Conservation (phyloP, 2,797 vertebrate species). For the Helarctos malayanus region DNA sequence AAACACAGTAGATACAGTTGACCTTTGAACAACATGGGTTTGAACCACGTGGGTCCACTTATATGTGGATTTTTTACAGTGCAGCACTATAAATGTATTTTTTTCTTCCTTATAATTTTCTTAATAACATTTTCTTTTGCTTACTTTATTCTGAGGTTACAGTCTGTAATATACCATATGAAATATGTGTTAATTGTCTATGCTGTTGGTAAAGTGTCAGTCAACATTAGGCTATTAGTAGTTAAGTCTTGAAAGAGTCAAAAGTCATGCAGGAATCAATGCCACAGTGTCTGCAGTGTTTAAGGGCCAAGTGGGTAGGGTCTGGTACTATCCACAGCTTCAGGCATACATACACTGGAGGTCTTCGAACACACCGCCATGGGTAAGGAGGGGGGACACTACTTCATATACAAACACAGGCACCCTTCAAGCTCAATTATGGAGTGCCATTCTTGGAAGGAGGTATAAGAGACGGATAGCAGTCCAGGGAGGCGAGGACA, state of each 20-base stretch:
- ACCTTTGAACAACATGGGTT: not conserved
- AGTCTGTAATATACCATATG: not conserved
- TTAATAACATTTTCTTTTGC: not conserved
- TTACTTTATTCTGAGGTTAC: not conserved
- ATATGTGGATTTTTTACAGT: not conserved
- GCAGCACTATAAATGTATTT: not conserved
- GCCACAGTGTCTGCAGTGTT: not conserved
- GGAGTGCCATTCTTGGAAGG: not conserved
- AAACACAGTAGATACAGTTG: not conserved
- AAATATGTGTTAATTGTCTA: not conserved
- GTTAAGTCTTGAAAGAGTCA: not conserved
- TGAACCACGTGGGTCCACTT: not conserved
- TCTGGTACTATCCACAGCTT: not conserved
- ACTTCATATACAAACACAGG: not conserved
- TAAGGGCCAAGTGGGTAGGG: not conserved
- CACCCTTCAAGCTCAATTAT: not conserved
- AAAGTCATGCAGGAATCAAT: not conserved
- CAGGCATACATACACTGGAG: not conserved
- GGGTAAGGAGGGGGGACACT: not conserved
- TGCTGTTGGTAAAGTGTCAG: not conserved
- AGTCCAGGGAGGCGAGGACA: not conserved
- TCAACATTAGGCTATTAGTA: not conserved
- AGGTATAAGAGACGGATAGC: not conserved
- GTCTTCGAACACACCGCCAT: not conserved
- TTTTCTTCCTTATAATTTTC: not conserved